A percentile compares a stretch with the other conserved stretches of the same genome.
phyloP scores from a whole-genome alignment of 37 sponge, comb jelly and placozoan genomes.

The Ianthella basta region DNA sequence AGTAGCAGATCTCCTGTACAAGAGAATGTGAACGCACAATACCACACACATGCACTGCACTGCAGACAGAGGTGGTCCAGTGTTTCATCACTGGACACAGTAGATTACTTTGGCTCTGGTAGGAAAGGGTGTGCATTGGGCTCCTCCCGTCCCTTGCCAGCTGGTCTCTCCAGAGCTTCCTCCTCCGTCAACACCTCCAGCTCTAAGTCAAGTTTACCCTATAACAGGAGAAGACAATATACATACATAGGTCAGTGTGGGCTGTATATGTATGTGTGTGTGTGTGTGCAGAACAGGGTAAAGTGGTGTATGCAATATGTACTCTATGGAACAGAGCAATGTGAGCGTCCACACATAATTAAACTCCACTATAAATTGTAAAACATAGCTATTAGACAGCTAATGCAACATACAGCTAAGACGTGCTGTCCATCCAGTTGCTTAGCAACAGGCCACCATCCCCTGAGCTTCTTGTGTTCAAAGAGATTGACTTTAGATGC shows the following conservation, averaged over 20 bases:
- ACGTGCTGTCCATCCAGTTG: background rate
- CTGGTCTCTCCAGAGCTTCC: slow-evolving; percentile 59
- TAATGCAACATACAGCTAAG: background rate
- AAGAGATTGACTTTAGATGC: slow-evolving; percentile 48
- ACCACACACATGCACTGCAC: background rate
- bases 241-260: background rate
- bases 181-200: slow-evolving; percentile 54
- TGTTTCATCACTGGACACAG: background rate
- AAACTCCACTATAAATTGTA: no score
- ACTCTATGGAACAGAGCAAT: no score
- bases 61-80: background rate
- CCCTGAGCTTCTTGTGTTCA: slow-evolving; percentile 51
- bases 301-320: no score
- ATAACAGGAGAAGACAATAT: background rate
- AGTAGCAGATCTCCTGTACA: slow-evolving; percentile 53
- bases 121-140: slow-evolving; percentile 63
- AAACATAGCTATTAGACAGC: no score
- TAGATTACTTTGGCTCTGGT: slow-evolving; percentile 49
- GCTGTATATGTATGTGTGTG: no score
- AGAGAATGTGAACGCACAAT: background rate
- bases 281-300: background rate
- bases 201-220: slow-evolving; percentile 69
- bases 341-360: no score
- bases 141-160: slow-evolving; percentile 58
- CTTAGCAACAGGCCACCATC: slow-evolving; percentile 64